Base-by-base conservation (phyloP, 2,797 vertebrate species). In the Ctenosaura bakeri region DNA sequence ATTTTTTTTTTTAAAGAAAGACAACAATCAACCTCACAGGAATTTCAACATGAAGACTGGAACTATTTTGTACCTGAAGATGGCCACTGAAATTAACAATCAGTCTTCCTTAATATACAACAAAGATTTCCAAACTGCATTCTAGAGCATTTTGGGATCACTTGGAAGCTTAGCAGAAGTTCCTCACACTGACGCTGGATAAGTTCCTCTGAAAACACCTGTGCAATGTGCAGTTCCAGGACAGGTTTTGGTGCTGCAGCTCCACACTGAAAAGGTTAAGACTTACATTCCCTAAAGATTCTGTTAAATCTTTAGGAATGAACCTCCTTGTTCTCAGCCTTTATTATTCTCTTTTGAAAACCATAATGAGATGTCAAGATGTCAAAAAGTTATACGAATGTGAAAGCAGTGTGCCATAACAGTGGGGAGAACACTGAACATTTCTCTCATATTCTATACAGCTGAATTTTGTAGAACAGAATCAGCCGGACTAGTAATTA, bases 401-500 rank as follows among this genome's bases (percentile, higher is more conserved):
- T 24, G 54, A 29, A 20, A 62, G 82, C 7, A 62, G 0, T 0
- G 10, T 78, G 26, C 81, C 84, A 46, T 46, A 46, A 46, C 4
- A 46, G 42, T 46, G 42, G 42, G 42, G 42, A 46, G 42, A 46
- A 46, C 42, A 46, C 42, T 46, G 42, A 46, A 46, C 42, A 46
- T 46, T 46, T 46, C 84, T 62, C 1, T 35, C n/a, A 88, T 26
- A 76, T 29, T 78, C 64, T 35, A 91, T 0, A 0, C 78, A 91
- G 83, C 3, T 85, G 90, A 29, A 85, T 69, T 69, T 46, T 85
- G 86, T 83, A 66, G 35, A 9, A 88, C 1, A 64, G 59, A 86
- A 91, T 35, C 7, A 88, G 66, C 82, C 92, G n/a, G 64, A 46
- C 83, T 78, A 89, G 92, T 4, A 26, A 78, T 78, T 78, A 26